Conservation (phyloP, 2,888 invertebrate genomes). For the Microplitis manilae region DNA sequence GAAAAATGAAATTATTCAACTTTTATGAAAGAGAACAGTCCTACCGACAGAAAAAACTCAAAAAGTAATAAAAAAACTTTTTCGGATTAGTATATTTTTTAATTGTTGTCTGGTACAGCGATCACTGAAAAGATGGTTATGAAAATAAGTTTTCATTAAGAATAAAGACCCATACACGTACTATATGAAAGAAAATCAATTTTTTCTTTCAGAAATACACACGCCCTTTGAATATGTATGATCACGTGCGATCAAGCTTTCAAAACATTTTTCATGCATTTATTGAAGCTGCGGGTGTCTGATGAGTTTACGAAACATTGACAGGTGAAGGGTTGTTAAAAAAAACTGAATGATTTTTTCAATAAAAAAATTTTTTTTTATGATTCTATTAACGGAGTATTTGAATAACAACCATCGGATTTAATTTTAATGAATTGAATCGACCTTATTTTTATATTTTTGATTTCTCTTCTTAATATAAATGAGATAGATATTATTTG, state of each 20-base stretch:
- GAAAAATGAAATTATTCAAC: too few species aligned
- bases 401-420: neutral
- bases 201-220: neutral
- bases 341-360: neutral
- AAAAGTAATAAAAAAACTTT: too few species aligned
- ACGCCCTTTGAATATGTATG: constrained; percentile 39
- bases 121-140: constrained; percentile 20
- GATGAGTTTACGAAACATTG: constrained; percentile 30
- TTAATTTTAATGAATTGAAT: neutral
- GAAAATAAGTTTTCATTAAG: constrained; percentile 31
- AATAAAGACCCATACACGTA: neutral
- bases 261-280: constrained; percentile 36
- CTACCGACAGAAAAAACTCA: too few species aligned
- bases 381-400: neutral
- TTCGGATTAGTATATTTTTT: neutral
- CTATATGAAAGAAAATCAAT: neutral
- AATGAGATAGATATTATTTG: constrained; percentile 24
- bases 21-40: too few species aligned
- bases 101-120: neutral
- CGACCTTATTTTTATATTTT: neutral
- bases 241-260: constrained; percentile 34
- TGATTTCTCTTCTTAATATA: neutral
- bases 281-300: neutral
- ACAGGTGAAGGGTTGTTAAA: constrained; percentile 26
- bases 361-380: neutral